phyloP scores from a whole-genome alignment of 2,888 invertebrate species.

The Endotricha flammealis region DNA sequence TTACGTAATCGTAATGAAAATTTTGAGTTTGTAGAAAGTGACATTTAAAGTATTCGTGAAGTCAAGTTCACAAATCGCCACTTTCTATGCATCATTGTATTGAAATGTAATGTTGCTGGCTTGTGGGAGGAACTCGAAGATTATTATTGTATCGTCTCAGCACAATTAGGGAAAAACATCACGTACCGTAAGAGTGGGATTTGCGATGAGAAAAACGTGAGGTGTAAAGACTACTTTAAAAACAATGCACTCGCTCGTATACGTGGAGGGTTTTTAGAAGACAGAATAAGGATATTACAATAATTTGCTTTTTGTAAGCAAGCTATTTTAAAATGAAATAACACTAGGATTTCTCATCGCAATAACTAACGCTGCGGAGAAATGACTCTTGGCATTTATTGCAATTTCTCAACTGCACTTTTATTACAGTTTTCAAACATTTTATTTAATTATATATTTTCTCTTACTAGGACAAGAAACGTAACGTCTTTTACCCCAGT shows the following conservation, averaged over 20 bases:
- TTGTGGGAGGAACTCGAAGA: not conserved
- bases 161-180: constrained; percentile 9
- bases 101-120: not conserved
- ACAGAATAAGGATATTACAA: not conserved
- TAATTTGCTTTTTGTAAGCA: constrained; percentile 1
- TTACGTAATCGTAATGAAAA: too few relatives aligned
- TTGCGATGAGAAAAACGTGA: constrained; percentile 12
- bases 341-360: not conserved
- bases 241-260: constrained; percentile 8
- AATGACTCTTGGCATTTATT: not conserved
- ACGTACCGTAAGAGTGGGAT: constrained; percentile 8
- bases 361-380: not conserved
- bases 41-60: too few relatives aligned
- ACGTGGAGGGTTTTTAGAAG: constrained; percentile 8
- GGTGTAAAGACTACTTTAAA: constrained; percentile 11
- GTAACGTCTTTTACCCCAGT: too few relatives aligned
- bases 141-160: constrained; percentile 7
- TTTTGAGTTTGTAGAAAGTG: too few relatives aligned
- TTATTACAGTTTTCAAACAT: too few relatives aligned
- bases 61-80: too few relatives aligned
- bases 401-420: not conserved
- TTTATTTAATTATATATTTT: too few relatives aligned
- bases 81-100: too few relatives aligned
- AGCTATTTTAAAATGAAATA: not conserved
- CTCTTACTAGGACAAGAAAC: too few relatives aligned